A percentile compares a stretch with the other conserved stretches of the same genome.
Evolutionary conservation across 2,797 vertebrate species (phyloP).

Genomic region (Falco rusticolus): DNA sequence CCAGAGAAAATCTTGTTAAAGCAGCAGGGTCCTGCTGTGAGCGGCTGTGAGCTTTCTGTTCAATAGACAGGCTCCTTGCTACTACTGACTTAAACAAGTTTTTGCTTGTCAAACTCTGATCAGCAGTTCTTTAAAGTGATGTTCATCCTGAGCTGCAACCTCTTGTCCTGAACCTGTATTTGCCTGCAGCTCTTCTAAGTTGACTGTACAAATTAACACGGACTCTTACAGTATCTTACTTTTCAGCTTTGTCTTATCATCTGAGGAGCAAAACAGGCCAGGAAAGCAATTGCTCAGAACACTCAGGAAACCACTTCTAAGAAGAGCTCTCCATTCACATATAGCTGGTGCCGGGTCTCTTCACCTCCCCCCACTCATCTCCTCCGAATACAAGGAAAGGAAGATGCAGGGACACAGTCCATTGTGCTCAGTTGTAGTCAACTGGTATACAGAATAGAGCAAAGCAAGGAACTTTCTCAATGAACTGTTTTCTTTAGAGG

Average conservation of each 20-base stretch:
- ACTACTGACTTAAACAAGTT: background rate
- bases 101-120: background rate
- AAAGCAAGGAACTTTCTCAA: background rate
- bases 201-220: background rate
- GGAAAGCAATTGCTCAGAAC: background rate
- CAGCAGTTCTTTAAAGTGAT: background rate
- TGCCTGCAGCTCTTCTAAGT: background rate
- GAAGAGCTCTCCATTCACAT: background rate
- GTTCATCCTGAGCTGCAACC: background rate
- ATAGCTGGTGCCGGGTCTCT: background rate
- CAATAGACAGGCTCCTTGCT: background rate
- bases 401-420: background rate
- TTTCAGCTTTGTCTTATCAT: background rate
- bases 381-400: background rate
- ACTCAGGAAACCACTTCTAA: background rate
- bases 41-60: constrained; percentile 10
- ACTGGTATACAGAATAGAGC: background rate
- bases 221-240: background rate
- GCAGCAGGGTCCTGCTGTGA: constrained; percentile 12
- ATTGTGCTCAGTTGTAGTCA: background rate
- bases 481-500: background rate
- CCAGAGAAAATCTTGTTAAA: constrained; percentile 32
- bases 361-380: background rate
- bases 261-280: background rate
- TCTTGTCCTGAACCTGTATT: background rate